Evolutionary conservation across 2,797 vertebrate species (phyloP), one percentile per base, ranked within the genome.

Genomic region (Clarias fuscus): DNA sequence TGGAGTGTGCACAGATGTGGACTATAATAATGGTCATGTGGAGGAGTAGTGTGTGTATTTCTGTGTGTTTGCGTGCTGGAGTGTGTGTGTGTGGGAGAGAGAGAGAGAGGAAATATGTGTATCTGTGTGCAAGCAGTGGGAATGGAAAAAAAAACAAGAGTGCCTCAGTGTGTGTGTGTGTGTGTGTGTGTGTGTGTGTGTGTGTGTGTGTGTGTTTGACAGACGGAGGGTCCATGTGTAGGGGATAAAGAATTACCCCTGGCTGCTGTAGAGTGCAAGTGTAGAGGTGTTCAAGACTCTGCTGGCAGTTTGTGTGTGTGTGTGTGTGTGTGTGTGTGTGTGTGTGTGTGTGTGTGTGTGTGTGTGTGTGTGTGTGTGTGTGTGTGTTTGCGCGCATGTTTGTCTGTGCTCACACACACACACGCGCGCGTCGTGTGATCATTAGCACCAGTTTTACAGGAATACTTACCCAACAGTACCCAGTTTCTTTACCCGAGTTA

Each of bases 1-100:
- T 87, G 84, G 83, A 81, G 85, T 83, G 82, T 82, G 70, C 78
- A 82, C 86, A 89, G 86, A 87, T 87, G 73, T 85, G 78, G 64
- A 86, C 62, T 81, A 83, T 84, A 86, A 73, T 87, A 81, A 87
- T 62, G 43, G 30, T 82, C 79, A 72, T 85, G 75, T 87, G 78
- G 65, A 82, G 77, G 77, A 82, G 61, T 65, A n/a, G 37, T 59
- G 58, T 33, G 76, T 61, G 56, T 33, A 59, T 59, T 22, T 78
- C 4, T 37, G 56, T 78, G 18, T 62, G 30, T 61, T 30, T n/a
- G 20, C 27, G 14, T 30, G 71, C n/a, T 73, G 18, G 81, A 43
- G 15, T 40, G 22, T 71, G 58, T 58, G 71, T 77, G 86, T 22
- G 33, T 65, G 61, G 1, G 79, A 30, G 65, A 10, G 58, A 40